Evolutionary conservation across 92 coral and sea anemone species (phyloP), one percentile per base, ranked within the genome.

Genomic region (Bergia sp.): DNA sequence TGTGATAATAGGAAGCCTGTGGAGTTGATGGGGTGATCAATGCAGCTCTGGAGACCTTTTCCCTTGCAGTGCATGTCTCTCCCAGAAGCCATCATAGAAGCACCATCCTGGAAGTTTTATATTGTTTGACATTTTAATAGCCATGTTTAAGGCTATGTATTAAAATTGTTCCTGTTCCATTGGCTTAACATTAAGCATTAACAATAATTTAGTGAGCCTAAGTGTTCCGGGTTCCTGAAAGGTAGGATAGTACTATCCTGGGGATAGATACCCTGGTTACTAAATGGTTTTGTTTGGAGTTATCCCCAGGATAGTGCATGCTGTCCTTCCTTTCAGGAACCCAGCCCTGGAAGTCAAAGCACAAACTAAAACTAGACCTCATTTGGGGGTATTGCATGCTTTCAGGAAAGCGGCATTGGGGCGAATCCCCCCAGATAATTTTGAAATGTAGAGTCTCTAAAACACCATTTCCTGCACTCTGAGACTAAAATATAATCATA

Each of bases 41-140:
- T 73, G 77, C 77, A 73, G 77, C 77, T 73, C 77, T 73, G 40
- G 39, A 73, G 77, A 73, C 77, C 77, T 73, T 73, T 73, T 73
- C 77, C 71, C 71, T 64, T 64, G 71, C 71, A 64, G 71, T 57
- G 65, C 65, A 57, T 64, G 71, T 64, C 71, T 64, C 71, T 64
- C 71, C 71, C 71, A 64, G 71, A 64, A 12, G 71, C 71, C 71
- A 64, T 64, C 71, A 64, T 64, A 64, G 71, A 64, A 64, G 71
- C 71, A 64, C 71, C 71, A 64, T 64, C 71, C 13, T 77, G 37
- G 44, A 36, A 73, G 77, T 37, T 73, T 73, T 73, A 73, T 73
- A 73, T 73, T 73, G 77, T 73, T 73, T 73, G 77, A 73, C 77
- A 73, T 73, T 73, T 73, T 44, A 2, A 44, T 44, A 66, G 37